A percentile compares a stretch with the other conserved stretches of the same genome.
These are phyloP conservation scores for Hydrozoanthus tunicans DNA, from an alignment of 64 coral and sea anemone species.

Conservation along the genomic window DNA sequence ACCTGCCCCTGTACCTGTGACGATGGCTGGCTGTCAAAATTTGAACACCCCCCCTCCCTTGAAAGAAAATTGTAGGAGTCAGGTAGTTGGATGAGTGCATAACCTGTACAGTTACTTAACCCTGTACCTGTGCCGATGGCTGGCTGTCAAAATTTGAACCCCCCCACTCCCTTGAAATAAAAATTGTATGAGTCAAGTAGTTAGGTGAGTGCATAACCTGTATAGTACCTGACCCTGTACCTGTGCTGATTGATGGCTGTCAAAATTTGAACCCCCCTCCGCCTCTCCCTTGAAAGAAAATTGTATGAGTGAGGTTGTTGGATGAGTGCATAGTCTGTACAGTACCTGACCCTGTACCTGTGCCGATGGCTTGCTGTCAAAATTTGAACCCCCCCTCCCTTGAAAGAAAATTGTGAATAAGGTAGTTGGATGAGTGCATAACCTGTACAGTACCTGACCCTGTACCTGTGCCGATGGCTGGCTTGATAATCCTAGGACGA, in stretches of 20 bases:
- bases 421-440: neutral
- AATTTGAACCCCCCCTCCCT: too few species aligned
- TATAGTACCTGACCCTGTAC: constrained; percentile 42
- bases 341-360: too few species aligned
- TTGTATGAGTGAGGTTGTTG: neutral
- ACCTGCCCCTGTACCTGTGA: too few species aligned
- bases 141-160: neutral
- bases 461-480: constrained; percentile 19
- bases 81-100: too few species aligned
- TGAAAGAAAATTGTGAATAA: neutral
- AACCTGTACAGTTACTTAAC: neutral
- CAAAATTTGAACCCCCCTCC: too few species aligned
- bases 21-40: too few species aligned
- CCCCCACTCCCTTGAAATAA: neutral
- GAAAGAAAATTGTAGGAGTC: neutral
- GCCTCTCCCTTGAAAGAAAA: too few species aligned
- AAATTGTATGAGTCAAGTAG: neutral
- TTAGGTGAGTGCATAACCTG: neutral
- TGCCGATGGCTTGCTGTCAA: too few species aligned
- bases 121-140: constrained; percentile 15
- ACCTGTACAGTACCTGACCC: constrained; percentile 36
- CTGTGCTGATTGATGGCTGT: constrained; percentile 3
- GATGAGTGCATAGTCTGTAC: too few species aligned
- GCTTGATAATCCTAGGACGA: constrained; percentile 57
- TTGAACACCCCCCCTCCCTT: too few species aligned